These are phyloP conservation scores for Diuraphis noxia DNA, from an alignment of 1,140 invertebrate genomes.

Conservation along the genomic window DNA sequence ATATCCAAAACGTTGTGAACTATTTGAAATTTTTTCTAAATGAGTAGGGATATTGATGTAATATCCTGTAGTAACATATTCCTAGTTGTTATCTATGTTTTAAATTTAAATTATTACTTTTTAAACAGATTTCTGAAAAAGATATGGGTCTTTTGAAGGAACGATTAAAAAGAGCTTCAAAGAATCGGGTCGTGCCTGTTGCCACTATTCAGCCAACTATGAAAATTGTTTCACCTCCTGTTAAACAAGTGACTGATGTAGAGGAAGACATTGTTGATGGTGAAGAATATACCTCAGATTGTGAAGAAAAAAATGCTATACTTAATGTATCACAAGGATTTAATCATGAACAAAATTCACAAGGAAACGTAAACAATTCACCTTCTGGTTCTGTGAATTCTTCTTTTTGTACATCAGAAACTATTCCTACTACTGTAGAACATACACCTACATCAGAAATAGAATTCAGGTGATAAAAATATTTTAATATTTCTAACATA, in stretches of 20 bases:
- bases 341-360: slow-evolving; percentile 17
- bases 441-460: not conserved
- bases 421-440: not conserved
- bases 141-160: slow-evolving; percentile 92
- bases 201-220: slow-evolving; percentile 57
- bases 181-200: slow-evolving; percentile 64
- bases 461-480: slow-evolving; percentile 20
- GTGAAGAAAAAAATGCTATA: slow-evolving; percentile 48
- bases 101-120: not conserved
- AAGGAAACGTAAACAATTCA: slow-evolving; percentile 13
- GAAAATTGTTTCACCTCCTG: not conserved
- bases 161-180: slow-evolving; percentile 85
- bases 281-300: slow-evolving; percentile 44
- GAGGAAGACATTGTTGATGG: not conserved
- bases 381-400: not conserved
- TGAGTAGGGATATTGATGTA: too few relatives aligned
- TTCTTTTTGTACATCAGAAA: not conserved
- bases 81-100: too few relatives aligned
- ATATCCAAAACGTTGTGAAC: too few relatives aligned
- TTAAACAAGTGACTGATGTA: not conserved
- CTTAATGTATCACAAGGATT: slow-evolving; percentile 16
- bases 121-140: slow-evolving; percentile 84
- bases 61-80: too few relatives aligned
- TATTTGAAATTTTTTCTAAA: too few relatives aligned
- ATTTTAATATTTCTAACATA: not conserved